Base-by-base conservation (phyloP, 23 tunicate species). In the Halocynthia roretzi region DNA sequence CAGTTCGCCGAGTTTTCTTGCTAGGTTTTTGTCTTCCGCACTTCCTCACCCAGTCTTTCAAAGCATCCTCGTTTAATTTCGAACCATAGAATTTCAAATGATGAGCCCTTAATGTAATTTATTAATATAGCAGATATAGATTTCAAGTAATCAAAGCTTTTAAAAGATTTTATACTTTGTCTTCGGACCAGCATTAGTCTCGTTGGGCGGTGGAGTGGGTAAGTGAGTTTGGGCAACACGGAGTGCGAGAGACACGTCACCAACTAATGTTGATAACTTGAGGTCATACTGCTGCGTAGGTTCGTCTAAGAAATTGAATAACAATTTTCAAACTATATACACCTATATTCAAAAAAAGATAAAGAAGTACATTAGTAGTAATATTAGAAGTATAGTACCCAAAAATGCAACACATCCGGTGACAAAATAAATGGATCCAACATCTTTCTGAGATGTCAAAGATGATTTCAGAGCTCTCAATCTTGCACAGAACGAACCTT, bases 1-100 rank as follows among this genome's bases (percentile, higher is more conserved):
- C 52, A 70, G 85, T 89, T 69, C 71, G 81, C 31, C 64, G 97
- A 22, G 70, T 63, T 63, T 90, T 90, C 71, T 76, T 76, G 78
- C 83, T 90, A 31, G 90, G 90, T 44, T 71, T 83, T 67, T 90
- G 97, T 0, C 90, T 76, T 7, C 97, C 97, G 77, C 97, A 64
- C 52, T 84, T 85, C 31, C 87, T 64, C 77, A 90, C 51, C 97
- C 97, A 90, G 63, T 85, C 86, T 50, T 61, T 82, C 49, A 90
- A 55, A 10, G 17, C 62, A 7, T 76, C 62, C 54, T 85, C 83
- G 77, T 61, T 20, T 56, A 84, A 67, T 54, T 76, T 77, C 5
- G 81, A 23, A 1, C 97, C 97, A 21, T 90, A 85, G 44, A 90
- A 90, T 10, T 65, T 31, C 52, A 90, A 69, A 50, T 85, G 50